phyloP scores from a whole-genome alignment of 2,113 vertebrate species.

The Recurvirostra avosetta region DNA sequence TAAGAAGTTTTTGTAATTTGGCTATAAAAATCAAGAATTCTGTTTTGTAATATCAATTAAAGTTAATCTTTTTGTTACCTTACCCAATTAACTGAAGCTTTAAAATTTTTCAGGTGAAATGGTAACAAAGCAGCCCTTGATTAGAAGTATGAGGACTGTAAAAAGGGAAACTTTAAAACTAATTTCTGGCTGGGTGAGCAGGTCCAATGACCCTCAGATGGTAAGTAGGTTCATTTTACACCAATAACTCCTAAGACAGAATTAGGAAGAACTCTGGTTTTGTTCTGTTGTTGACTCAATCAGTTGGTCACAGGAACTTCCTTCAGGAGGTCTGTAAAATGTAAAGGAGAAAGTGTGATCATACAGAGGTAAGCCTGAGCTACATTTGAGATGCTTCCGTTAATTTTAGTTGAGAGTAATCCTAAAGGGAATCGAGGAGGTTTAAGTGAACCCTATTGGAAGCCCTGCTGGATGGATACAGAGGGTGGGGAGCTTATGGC shows the following conservation, averaged over 20 bases:
- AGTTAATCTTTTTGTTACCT: background rate
- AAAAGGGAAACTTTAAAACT: conserved; percentile 98
- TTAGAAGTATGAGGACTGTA: conserved; percentile 98
- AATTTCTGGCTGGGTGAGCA: conserved; percentile 99
- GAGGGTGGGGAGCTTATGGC: background rate
- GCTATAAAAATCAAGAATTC: background rate
- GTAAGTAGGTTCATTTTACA: conserved; percentile 75
- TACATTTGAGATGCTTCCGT: background rate
- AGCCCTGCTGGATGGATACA: background rate
- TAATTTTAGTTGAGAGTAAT: background rate
- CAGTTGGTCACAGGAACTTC: background rate
- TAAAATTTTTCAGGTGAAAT: conserved; percentile 85
- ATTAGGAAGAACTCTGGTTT: background rate
- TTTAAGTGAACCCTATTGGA: background rate
- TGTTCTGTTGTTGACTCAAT: background rate
- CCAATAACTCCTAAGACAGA: background rate
- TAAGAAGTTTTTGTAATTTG: background rate
- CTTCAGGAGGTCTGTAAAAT: background rate
- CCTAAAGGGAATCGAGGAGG: background rate
- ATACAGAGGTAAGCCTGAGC: background rate
- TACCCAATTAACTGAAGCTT: background rate
- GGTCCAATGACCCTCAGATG: conserved; percentile 98
- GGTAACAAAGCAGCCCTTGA: conserved; percentile 97
- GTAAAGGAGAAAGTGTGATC: too few species aligned
- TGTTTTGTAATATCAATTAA: background rate